Base-by-base conservation (phyloP, 30 jellyfish, hydroid and myxozoan genomes). In the Hydra vulgaris region DNA sequence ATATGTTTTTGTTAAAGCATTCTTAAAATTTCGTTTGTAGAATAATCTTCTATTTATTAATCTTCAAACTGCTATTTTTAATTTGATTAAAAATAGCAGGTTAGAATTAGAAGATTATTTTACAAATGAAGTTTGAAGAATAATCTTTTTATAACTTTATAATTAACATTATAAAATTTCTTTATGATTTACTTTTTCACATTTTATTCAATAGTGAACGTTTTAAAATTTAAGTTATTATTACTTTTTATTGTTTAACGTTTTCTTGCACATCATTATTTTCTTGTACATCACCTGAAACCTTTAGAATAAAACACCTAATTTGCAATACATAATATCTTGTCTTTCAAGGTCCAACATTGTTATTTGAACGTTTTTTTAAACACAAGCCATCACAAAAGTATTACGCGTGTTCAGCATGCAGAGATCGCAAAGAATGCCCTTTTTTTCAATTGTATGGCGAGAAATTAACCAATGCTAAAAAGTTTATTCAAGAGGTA, bases 391-490 rank as follows among this genome's bases (percentile, higher is more conserved):
- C 89, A 15, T 19, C 92, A 12, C 72, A 86, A 72, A 61, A 77
- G 74, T 91, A 76, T 76, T 91, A 74, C 79, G 97, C 97, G 1
- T 91, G 97, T 68, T 91, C 97, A 53, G 97, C 97, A 21, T 91
- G 96, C 55, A 73, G 97, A 24, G 95, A 83, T 77, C 93, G 97
- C 68, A 91, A 91, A 76, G 95, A 88, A 12, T 91, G 97, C 74
- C 86, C 90, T 0, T 83, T 86, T 55, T 91, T 85, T 66, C 95
- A 80, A 54, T 91, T 94, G 97, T 76, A 73, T 40, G 95, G 83
- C 76, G 97, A 91, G 72, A 91, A 86, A 79, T 17, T 86, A 18
- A 85, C 97, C 0, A 22, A 88, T 3, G 97, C 94, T 24, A 90
- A 82, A 53, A 69, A 61, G 0, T 23, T 85, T 0, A 27, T 82